Evolutionary conservation across 2,888 invertebrate species (phyloP).

Genomic region (Ectropis crepuscularia): DNA sequence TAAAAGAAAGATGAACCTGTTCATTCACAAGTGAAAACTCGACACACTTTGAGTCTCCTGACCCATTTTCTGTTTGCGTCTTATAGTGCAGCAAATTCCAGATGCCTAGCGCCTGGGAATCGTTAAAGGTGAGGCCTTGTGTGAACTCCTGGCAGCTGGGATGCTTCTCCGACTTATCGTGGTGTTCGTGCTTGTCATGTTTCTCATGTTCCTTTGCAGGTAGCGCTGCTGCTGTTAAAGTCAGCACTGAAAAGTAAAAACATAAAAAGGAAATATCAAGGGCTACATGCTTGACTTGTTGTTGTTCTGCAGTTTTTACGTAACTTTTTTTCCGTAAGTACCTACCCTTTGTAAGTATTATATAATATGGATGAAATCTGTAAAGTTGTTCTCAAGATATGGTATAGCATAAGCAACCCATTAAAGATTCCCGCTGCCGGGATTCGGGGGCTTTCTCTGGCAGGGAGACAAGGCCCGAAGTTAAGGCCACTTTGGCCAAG

Average conservation of each 20-base stretch:
- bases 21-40: constrained; percentile 59
- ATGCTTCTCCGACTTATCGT: constrained; percentile 46
- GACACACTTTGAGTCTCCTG: constrained; percentile 65
- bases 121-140: constrained; percentile 63
- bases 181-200: constrained; percentile 31
- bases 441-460: too few relatives aligned
- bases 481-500: too few relatives aligned
- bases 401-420: too few relatives aligned
- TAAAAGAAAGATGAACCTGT: constrained; percentile 48
- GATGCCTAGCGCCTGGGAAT: constrained; percentile 63
- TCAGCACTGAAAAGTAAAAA: constrained; percentile 15
- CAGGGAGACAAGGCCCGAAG: too few relatives aligned
- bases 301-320: too few relatives aligned
- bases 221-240: constrained; percentile 26
- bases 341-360: too few relatives aligned
- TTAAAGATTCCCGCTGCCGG: too few relatives aligned
- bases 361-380: too few relatives aligned
- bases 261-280: neutral
- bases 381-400: too few relatives aligned
- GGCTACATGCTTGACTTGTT: too few relatives aligned
- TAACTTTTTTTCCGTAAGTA: too few relatives aligned
- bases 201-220: constrained; percentile 44
- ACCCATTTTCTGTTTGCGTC: constrained; percentile 58
- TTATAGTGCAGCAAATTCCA: constrained; percentile 69
- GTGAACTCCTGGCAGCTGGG: constrained; percentile 68